These are phyloP conservation scores for Ephestia elutella DNA, from an alignment of 1,140 invertebrate species.

Conservation along the genomic window DNA sequence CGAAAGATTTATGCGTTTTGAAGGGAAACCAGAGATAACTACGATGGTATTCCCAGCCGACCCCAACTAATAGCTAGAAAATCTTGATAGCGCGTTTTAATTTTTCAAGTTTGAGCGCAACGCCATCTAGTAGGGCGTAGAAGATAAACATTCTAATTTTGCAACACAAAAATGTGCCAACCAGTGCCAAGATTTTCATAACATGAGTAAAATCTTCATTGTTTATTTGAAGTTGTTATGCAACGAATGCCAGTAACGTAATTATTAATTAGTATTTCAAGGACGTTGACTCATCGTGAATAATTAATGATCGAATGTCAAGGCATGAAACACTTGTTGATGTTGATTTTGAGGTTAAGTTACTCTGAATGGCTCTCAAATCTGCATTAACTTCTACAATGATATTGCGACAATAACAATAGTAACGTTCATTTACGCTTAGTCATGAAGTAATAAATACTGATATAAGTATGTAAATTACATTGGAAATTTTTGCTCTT, in stretches of 20 bases:
- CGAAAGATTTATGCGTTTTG: conserved; percentile 8
- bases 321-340: not conserved
- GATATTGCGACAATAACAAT: too few relatives aligned
- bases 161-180: not conserved
- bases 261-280: not conserved
- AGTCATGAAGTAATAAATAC: too few relatives aligned
- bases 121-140: not conserved
- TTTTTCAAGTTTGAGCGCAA: not conserved
- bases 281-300: not conserved
- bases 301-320: not conserved
- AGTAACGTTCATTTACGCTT: too few relatives aligned
- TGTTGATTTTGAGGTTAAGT: not conserved
- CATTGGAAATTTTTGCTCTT: too few relatives aligned
- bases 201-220: not conserved
- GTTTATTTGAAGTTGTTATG: not conserved
- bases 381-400: too few relatives aligned
- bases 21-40: conserved; percentile 6
- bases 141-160: not conserved
- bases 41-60: not conserved
- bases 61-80: not conserved
- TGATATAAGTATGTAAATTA: too few relatives aligned
- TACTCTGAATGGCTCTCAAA: not conserved
- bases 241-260: not conserved
- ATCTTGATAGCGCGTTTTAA: conserved; percentile 3
- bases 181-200: too few relatives aligned